Conservation (phyloP, 2,113 vertebrate species). For the Phasianus colchicus region DNA sequence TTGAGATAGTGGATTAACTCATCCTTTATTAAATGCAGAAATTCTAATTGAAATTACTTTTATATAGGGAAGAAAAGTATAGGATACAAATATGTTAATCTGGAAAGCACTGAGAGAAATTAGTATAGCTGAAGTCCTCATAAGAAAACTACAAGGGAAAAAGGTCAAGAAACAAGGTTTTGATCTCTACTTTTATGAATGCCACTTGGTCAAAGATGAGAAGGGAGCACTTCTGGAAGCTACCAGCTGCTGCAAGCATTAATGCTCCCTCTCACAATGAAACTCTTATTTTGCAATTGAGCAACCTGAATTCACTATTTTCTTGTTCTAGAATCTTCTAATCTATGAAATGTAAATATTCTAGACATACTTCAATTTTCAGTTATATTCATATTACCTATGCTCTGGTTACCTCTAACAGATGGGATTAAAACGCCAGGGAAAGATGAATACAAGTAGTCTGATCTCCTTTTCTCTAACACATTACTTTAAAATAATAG, state of each 20-base stretch:
- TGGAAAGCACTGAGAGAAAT: neutral
- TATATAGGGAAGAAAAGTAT: neutral
- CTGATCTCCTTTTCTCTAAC: neutral
- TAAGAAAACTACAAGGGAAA: neutral
- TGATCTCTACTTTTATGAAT: neutral
- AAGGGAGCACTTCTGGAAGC: neutral
- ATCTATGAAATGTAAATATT: neutral
- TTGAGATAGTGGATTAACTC: neutral
- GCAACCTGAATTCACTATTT: neutral
- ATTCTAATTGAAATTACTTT: neutral
- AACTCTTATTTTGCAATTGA: neutral
- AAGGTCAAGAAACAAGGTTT: neutral
- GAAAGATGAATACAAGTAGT: neutral
- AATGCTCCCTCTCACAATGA: neutral
- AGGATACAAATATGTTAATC: accelerated
- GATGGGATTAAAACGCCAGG: conserved; percentile 22
- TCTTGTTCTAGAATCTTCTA: neutral
- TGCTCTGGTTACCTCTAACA: neutral
- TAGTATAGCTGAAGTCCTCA: neutral
- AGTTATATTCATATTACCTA: neutral
- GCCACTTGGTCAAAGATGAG: neutral
- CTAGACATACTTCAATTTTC: neutral
- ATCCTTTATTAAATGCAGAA: accelerated
- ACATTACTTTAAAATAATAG: neutral
- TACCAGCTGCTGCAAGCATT: too few species aligned